phyloP scores from a whole-genome alignment of 2,113 vertebrate species.

The Hyaena hyaena region DNA sequence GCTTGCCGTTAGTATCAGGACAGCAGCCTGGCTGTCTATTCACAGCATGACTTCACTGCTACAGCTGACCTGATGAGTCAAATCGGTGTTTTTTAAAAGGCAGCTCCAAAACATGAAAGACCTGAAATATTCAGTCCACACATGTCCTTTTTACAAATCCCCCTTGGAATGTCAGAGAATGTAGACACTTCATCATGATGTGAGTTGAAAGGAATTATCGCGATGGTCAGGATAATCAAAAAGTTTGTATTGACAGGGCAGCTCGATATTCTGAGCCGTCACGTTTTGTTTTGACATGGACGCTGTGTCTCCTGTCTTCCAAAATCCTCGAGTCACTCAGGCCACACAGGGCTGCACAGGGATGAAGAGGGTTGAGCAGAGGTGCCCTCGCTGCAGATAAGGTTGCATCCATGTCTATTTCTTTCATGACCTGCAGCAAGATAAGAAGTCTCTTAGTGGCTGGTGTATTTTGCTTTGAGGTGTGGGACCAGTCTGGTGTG shows the following conservation, averaged over 20 bases:
- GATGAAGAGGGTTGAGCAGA: too few relatives aligned
- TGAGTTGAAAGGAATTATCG: neutral
- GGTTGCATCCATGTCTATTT: rapidly evolving
- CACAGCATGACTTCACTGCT: neutral
- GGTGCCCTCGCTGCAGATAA: neutral
- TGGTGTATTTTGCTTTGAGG: conserved; percentile 24
- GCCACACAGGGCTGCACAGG: too few relatives aligned
- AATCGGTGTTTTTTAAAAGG: neutral
- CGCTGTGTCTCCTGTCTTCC: rapidly evolving
- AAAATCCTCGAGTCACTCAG: neutral
- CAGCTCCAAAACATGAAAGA: neutral
- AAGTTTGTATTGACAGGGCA: neutral
- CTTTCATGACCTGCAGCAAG: neutral
- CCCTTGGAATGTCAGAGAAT: neutral
- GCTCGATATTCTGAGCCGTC: rapidly evolving
- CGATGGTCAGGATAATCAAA: neutral
- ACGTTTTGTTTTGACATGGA: neutral
- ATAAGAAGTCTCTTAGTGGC: too few relatives aligned
- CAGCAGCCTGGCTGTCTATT: neutral
- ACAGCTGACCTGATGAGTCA: neutral
- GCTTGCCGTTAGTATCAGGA: neutral
- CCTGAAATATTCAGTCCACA: neutral
- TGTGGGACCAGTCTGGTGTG: neutral
- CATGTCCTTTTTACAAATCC: neutral
- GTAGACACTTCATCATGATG: neutral